These are phyloP conservation scores for Epinotia bilunana DNA, from an alignment of 2,888 invertebrate species.

Conservation along the genomic window DNA sequence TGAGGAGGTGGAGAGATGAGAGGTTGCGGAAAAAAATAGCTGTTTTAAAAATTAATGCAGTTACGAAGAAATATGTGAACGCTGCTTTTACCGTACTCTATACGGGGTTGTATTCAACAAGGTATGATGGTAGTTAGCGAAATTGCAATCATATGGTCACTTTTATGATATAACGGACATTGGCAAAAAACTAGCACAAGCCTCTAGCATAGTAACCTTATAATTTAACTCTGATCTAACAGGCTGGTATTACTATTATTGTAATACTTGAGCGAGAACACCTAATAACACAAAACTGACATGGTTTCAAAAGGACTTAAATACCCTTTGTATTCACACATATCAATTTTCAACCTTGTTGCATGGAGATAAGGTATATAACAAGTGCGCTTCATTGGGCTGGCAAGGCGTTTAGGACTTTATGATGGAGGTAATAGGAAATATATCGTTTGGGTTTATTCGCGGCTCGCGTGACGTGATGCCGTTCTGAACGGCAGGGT, in stretches of 20 bases:
- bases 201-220: constrained; percentile 5
- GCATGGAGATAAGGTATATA: neutral
- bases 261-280: constrained; percentile 19
- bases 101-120: neutral
- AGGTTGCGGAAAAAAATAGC: neutral
- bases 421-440: constrained; percentile 41
- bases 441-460: constrained; percentile 48
- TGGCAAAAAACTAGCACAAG: neutral
- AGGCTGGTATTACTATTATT: constrained; percentile 6
- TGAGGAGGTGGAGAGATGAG: neutral
- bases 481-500: constrained; percentile 33
- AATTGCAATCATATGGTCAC: neutral
- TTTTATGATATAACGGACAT: too few relatives aligned
- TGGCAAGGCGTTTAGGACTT: constrained; percentile 47
- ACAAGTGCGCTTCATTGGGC: constrained; percentile 23
- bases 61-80: neutral
- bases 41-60: neutral
- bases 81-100: neutral
- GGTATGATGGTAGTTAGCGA: neutral
- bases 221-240: constrained; percentile 8
- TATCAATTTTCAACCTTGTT: neutral
- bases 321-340: neutral
- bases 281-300: constrained; percentile 5
- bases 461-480: constrained; percentile 49
- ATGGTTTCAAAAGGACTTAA: neutral